These are phyloP conservation scores for Muricea muricata DNA, from an alignment of 92 coral and sea anemone species.

Conservation along the genomic window DNA sequence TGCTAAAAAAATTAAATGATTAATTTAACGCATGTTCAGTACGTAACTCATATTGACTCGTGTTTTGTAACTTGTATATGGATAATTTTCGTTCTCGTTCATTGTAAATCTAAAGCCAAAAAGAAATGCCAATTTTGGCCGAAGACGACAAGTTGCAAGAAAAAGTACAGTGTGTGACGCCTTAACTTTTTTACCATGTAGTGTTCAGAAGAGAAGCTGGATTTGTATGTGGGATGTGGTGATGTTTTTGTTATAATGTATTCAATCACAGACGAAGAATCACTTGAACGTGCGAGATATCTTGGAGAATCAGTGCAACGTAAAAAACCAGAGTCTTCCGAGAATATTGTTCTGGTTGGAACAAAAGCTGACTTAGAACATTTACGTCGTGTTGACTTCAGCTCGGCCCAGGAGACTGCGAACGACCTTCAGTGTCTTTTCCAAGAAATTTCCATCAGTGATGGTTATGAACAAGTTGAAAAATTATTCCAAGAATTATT, in stretches of 20 bases:
- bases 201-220: constrained; percentile 82
- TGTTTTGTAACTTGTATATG: background rate
- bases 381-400: constrained; percentile 80
- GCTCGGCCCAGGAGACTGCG: constrained; percentile 82
- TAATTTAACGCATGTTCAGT: background rate
- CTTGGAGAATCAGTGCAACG: constrained; percentile 77
- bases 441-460: constrained; percentile 84
- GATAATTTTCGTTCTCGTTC: background rate
- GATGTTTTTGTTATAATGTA: constrained; percentile 83
- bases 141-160: too few relatives aligned
- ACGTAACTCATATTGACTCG: background rate
- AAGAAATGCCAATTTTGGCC: too few relatives aligned
- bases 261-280: constrained; percentile 82
- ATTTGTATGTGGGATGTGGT: constrained; percentile 71
- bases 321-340: constrained; percentile 73
- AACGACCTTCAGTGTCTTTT: constrained; percentile 84
- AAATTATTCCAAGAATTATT: constrained; percentile 73
- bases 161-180: too few relatives aligned
- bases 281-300: constrained; percentile 81
- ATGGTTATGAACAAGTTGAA: constrained; percentile 87
- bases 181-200: constrained; percentile 32
- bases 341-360: constrained; percentile 71
- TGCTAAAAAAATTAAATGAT: too few relatives aligned
- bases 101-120: too few relatives aligned
- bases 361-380: constrained; percentile 91